Evolutionary conservation across 2,888 invertebrate species (phyloP).

Genomic region (Drosophila picticornis): DNA sequence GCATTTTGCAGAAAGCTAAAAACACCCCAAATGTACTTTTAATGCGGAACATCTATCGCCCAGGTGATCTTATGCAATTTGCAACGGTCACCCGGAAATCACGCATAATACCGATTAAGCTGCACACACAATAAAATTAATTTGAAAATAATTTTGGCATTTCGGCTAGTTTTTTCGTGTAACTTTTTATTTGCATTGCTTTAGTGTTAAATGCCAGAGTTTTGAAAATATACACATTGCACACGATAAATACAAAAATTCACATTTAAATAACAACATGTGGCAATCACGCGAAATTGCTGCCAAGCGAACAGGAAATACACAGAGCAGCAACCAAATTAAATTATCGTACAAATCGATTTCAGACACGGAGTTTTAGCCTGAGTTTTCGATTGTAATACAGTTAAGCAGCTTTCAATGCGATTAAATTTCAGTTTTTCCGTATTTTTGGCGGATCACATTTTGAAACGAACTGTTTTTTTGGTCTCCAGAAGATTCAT

Average conservation of each 20-base stretch:
- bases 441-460: background rate
- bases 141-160: slow-evolving; percentile 37
- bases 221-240: slow-evolving; percentile 30
- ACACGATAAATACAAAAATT: slow-evolving; percentile 21
- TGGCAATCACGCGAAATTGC: slow-evolving; percentile 48
- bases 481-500: background rate
- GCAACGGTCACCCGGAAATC: slow-evolving; percentile 52
- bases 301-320: slow-evolving; percentile 35
- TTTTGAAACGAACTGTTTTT: background rate
- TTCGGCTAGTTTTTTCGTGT: slow-evolving; percentile 11
- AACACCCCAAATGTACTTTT: slow-evolving; percentile 16
- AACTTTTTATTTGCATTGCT: slow-evolving; percentile 43
- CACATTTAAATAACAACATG: slow-evolving; percentile 40
- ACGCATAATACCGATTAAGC: slow-evolving; percentile 59
- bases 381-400: slow-evolving; percentile 9
- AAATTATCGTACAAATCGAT: slow-evolving; percentile 33
- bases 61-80: slow-evolving; percentile 39
- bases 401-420: background rate
- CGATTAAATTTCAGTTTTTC: background rate
- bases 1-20: slow-evolving; percentile 4
- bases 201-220: slow-evolving; percentile 57
- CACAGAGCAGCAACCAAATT: slow-evolving; percentile 10
- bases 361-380: slow-evolving; percentile 13
- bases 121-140: slow-evolving; percentile 46
- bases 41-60: slow-evolving; percentile 49